Evolutionary conservation across 1,140 invertebrate species (phyloP), one percentile per base, ranked within the genome.

Genomic region (Apis cerana): DNA sequence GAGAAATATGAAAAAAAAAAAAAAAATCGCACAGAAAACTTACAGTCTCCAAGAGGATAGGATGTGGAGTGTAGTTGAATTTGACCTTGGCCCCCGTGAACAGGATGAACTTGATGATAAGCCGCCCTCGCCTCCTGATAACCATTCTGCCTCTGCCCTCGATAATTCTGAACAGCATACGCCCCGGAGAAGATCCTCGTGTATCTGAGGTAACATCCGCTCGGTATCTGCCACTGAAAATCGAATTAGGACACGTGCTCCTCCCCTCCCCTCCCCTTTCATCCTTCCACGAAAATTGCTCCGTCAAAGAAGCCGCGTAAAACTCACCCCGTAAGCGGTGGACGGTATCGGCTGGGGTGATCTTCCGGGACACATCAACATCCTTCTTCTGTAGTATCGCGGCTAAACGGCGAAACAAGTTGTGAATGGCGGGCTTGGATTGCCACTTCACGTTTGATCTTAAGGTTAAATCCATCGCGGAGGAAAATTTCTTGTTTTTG

Each of bases 281-380:
- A 33, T 43, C 50, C 33, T 12, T 48, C 54, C 23, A 15, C 19
- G 13, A 19, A 52, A 67, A 33, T 52, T 75, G 48, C 15, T 48
- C 15, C 43, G 7, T 1, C 2, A n/a, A 61, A 62, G 27, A 70
- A 19, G 15, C 23, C 33, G 56, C 17, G 64, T 54, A 19, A 33
- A 59, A 91, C 92, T 93, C 75, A 94, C 93, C 80, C 85, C 87
- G 71, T 92, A 92, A 50, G 90, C 69, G 56, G 87, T 82, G 54
- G 89, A 85, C 54, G 91, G 88, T 70, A 93, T 85, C 58, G 91
- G 88, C 65, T 93, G 91, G 9, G 92, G 91, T 27, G 92, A 85
- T 77, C 92, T 91, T 72, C 91, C 92, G 17, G 92, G 93, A 85
- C 93, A 94, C 85, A 94, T 93, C 80, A 94, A 80, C 91, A 93